Percentiles rank a stretch among this genome's conserved stretches.
phyloP scores from a whole-genome alignment of 2,113 vertebrate genomes.

The Cyprinodon tularosa region DNA sequence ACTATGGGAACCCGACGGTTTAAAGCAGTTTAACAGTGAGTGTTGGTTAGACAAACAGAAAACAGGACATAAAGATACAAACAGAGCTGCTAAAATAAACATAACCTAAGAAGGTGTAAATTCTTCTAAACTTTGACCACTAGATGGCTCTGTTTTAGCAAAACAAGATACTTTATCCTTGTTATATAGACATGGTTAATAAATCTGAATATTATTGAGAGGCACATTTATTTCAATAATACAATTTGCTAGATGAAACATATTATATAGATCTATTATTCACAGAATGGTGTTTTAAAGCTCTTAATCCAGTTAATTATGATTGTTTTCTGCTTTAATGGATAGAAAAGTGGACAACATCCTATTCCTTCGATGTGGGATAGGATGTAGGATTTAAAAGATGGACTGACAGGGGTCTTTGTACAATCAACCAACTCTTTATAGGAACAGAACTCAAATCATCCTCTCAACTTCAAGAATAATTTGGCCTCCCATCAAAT shows the following conservation, averaged over 20 bases:
- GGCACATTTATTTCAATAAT: background rate
- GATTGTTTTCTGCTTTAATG: background rate
- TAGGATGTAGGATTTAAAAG: no score
- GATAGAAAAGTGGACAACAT: background rate
- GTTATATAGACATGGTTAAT: background rate
- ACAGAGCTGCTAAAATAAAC: constrained; percentile 27
- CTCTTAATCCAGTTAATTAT: background rate
- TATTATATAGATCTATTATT: background rate
- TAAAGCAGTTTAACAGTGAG: background rate
- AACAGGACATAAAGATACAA: constrained; percentile 8
- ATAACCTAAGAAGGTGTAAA: background rate
- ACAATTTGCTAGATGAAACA: no score
- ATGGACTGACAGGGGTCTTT: no score
- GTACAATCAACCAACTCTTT: no score
- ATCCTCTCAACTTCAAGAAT: no score
- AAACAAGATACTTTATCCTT: background rate
- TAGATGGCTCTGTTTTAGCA: constrained; percentile 89
- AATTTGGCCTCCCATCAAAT: no score
- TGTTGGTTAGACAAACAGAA: constrained; percentile 2
- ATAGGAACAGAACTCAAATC: no score
- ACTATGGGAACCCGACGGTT: background rate
- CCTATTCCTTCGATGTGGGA: no score
- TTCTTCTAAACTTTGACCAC: constrained; percentile 75
- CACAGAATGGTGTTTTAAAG: background rate
- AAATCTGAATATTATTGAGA: background rate